Conservation (phyloP, 53 echinoderm and acorn worm species). For the Luidia sarsii region DNA sequence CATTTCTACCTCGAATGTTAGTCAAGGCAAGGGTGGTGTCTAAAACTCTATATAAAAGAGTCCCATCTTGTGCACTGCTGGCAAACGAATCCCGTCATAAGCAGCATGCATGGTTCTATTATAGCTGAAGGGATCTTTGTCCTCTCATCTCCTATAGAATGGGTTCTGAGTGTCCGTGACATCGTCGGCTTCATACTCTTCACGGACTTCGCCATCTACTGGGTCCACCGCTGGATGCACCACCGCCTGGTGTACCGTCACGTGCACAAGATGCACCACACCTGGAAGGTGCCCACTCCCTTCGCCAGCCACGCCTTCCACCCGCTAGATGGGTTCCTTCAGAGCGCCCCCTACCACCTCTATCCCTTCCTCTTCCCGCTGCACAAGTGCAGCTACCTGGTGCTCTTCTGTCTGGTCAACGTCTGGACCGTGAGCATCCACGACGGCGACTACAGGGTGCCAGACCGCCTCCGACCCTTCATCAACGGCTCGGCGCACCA, state of each 20-base stretch:
- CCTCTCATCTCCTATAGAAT: no score
- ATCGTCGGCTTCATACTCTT: slow-evolving; percentile 82
- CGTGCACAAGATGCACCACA: slow-evolving; percentile 92
- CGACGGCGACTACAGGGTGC: slow-evolving; percentile 92
- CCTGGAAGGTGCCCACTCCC: slow-evolving; percentile 93
- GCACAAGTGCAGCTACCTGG: slow-evolving; percentile 83
- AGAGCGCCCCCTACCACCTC: slow-evolving; percentile 93
- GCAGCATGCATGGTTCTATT: no score
- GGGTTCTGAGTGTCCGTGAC: slow-evolving; percentile 42
- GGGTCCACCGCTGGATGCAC: slow-evolving; percentile 96
- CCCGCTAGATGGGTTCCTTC: slow-evolving; percentile 90
- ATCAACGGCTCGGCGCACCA: slow-evolving; percentile 97
- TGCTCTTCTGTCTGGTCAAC: slow-evolving; percentile 84
- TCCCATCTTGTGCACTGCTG: no score
- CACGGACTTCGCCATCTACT: slow-evolving; percentile 93
- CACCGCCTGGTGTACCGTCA: slow-evolving; percentile 81
- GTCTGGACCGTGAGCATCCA: slow-evolving; percentile 99
- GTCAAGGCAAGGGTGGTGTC: no score
- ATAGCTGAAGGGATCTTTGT: no score
- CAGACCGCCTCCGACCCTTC: slow-evolving; percentile 67
- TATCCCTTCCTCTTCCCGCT: slow-evolving; percentile 95
- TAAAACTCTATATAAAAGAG: no score
- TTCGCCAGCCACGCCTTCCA: slow-evolving; percentile 99
- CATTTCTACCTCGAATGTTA: no score
- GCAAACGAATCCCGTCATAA: no score